These are phyloP conservation scores for Hemicrepidius hirtus DNA, from an alignment of 2,888 invertebrate genomes.

Conservation along the genomic window DNA sequence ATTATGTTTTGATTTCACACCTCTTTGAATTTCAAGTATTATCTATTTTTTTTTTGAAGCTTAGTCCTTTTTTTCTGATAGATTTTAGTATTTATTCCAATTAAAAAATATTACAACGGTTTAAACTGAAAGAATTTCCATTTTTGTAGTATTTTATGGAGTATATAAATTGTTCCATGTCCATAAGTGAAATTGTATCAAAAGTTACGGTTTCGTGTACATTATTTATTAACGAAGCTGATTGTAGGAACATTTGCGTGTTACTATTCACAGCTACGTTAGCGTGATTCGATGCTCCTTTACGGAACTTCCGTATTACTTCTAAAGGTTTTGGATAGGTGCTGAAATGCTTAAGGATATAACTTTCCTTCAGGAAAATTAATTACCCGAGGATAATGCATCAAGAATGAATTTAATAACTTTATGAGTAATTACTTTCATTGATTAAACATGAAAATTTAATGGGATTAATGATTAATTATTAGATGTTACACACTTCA, in stretches of 20 bases:
- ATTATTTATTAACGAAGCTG: neutral
- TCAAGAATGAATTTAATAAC: constrained; percentile 2
- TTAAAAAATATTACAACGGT: too few relatives aligned
- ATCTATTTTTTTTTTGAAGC: too few relatives aligned
- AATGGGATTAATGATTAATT: neutral
- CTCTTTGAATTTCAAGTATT: too few relatives aligned
- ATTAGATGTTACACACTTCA: neutral
- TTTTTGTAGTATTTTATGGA: too few relatives aligned
- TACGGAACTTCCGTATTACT: neutral
- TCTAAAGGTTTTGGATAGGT: constrained; percentile 10
- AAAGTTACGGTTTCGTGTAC: neutral
- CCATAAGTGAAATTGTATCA: neutral
- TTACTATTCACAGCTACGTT: constrained; percentile 7
- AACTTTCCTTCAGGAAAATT: neutral
- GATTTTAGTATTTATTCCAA: too few relatives aligned
- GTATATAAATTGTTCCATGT: too few relatives aligned
- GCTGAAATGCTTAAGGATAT: constrained; percentile 12
- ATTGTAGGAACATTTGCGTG: constrained; percentile 15
- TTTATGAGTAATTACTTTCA: constrained; percentile 11
- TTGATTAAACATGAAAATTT: constrained; percentile 2
- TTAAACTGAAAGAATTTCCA: too few relatives aligned
- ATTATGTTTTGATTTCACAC: too few relatives aligned
- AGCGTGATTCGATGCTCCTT: constrained; percentile 14
- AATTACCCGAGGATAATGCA: constrained; percentile 7
- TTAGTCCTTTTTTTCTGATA: too few relatives aligned